Evolutionary conservation across 2,888 invertebrate species (phyloP), one percentile per base, ranked within the genome.

Genomic region (Trichopoda pennipes): DNA sequence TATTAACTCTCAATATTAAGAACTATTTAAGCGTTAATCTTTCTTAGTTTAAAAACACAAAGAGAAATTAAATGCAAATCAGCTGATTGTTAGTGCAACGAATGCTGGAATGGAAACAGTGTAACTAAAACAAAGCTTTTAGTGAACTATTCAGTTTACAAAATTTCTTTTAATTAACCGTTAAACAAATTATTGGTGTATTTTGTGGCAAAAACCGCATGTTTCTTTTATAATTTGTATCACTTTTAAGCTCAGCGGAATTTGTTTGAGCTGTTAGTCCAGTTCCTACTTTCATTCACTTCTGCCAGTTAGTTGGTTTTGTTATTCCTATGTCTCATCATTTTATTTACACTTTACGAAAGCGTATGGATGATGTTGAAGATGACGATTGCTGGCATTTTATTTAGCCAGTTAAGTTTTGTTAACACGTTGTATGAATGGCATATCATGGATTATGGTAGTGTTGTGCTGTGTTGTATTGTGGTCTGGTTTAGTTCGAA

Each of bases 171-270:
- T 38, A 32, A 32, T 44, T 51, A 60, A 51, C 28, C 47, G 73
- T 63, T 8, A 63, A 73, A 55, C 32, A 3, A 38, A 21, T 32
- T 28, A 61, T 3, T 17, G 21, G 76, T 61, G 69, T 76, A 61
- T 2, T 42, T 75, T 28, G 14, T 73, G 7, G 19, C n/a, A n/a
- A 17, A 66, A 68, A 63, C 77, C 49, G 55, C 56, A 58, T 51
- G 63, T 1, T 44, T 42, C 44, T 44, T 12, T 23, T 32, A 32
- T 53, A 72, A 72, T 72, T 79, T 79, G 58, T 80, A 38, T 74
- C 68, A 32, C 47, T 61, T 73, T 68, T 12, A 55, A 68, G 49
- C 38, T 53, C 28, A 49, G 28, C 61, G 49, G 49, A 69, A 74
- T 47, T 79, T 60, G 44, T 17, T 55, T 55, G 19, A n/a, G 44